phyloP scores from a whole-genome alignment of 2,888 invertebrate genomes.

The Germaria angustata region DNA sequence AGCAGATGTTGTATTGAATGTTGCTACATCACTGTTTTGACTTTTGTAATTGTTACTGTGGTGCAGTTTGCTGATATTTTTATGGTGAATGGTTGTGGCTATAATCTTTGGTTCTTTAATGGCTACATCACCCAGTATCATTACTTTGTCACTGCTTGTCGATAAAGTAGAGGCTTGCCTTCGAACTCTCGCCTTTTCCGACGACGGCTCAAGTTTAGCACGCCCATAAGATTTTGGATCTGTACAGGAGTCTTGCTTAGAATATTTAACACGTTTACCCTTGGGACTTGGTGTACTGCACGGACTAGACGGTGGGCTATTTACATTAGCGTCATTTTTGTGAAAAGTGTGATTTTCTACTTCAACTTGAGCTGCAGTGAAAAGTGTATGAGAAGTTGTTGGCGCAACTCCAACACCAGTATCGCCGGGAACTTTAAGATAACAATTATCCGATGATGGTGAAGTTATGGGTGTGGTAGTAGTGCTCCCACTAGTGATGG shows the following conservation, averaged over 20 bases:
- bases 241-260: neutral
- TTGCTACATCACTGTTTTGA: conserved; percentile 67
- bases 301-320: conserved; percentile 51
- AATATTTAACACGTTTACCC: conserved; percentile 53
- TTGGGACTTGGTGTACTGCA: conserved; percentile 45
- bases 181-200: conserved; percentile 56
- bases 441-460: conserved; percentile 48
- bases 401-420: neutral
- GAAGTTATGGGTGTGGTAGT: conserved; percentile 56
- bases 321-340: conserved; percentile 17
- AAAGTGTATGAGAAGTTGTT: conserved; percentile 32
- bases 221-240: conserved; percentile 21
- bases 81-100: conserved; percentile 47
- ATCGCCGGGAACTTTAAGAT: conserved; percentile 13
- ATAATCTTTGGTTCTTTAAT: conserved; percentile 60
- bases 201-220: conserved; percentile 35
- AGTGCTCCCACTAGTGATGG: conserved; percentile 41
- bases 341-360: conserved; percentile 17
- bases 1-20: conserved; percentile 73
- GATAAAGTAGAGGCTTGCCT: conserved; percentile 72
- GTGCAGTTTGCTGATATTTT: conserved; percentile 52
- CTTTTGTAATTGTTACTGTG: conserved; percentile 53
- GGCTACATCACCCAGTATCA: conserved; percentile 72
- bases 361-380: conserved; percentile 39
- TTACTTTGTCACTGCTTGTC: conserved; percentile 75